These are phyloP conservation scores for Polypedilum vanderplanki DNA, from an alignment of 1,140 invertebrate genomes.

Conservation along the genomic window DNA sequence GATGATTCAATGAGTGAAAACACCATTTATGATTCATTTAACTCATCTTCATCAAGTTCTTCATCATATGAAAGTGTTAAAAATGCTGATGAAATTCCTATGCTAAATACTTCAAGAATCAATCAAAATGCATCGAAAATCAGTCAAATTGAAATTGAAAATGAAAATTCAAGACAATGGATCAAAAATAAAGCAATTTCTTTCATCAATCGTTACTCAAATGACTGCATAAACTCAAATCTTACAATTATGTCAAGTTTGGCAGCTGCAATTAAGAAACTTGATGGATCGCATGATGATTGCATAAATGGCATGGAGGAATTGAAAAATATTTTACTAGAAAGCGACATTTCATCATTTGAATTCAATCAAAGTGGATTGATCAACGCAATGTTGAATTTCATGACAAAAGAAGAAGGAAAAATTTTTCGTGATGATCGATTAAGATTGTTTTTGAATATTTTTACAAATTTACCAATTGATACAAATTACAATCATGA, in stretches of 20 bases:
- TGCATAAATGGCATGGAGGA: slow-evolving; percentile 65
- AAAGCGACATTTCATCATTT: slow-evolving; percentile 95
- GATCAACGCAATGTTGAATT: slow-evolving; percentile 79
- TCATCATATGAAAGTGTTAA: slow-evolving; percentile 30
- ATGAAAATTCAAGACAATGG: slow-evolving; percentile 89
- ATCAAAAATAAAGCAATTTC: slow-evolving; percentile 76
- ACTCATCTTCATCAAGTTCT: slow-evolving; percentile 35
- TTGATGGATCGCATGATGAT: slow-evolving; percentile 54
- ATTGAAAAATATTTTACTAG: slow-evolving; percentile 77
- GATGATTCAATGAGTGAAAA: not conserved
- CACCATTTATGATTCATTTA: not conserved
- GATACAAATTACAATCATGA: slow-evolving; percentile 42
- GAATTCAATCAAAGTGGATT: slow-evolving; percentile 96
- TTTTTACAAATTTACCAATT: slow-evolving; percentile 79
- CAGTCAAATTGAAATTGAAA: slow-evolving; percentile 47
- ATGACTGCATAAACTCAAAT: slow-evolving; percentile 51
- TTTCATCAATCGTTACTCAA: slow-evolving; percentile 43
- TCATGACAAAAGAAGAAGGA: slow-evolving; percentile 58
- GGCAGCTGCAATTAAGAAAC: slow-evolving; percentile 62
- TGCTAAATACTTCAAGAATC: not conserved
- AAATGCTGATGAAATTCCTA: too few relatives aligned
- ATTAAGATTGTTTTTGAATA: slow-evolving; percentile 81
- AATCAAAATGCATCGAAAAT: slow-evolving; percentile 42
- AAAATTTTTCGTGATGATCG: slow-evolving; percentile 65
- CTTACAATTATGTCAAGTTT: slow-evolving; percentile 67